phyloP scores from a whole-genome alignment of 2,797 vertebrate genomes.

The Aeoliscus strigatus region DNA sequence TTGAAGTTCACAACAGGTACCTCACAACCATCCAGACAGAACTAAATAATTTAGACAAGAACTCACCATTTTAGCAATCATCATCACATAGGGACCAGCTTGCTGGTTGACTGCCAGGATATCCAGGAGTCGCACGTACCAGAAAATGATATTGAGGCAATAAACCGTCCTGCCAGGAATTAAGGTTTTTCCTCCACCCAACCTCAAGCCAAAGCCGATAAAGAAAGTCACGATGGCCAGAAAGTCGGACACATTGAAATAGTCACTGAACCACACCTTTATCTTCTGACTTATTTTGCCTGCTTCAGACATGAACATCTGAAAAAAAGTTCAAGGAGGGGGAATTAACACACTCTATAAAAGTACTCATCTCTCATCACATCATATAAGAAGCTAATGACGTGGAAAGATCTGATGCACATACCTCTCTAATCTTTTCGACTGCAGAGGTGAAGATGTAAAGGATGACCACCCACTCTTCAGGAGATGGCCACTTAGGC shows the following conservation, averaged over 20 bases:
- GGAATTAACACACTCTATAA: neutral
- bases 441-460: constrained; percentile 96
- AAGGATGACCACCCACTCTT: constrained; percentile 97
- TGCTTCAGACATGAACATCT: constrained; percentile 99
- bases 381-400: neutral
- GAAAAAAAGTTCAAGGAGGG: constrained; percentile 11
- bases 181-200: constrained; percentile 77
- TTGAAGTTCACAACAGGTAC: no score
- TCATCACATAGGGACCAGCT: constrained; percentile 97
- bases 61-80: constrained; percentile 99
- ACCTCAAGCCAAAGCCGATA: constrained; percentile 89
- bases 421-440: constrained; percentile 95
- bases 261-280: constrained; percentile 97
- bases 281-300: constrained; percentile 97
- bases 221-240: constrained; percentile 94
- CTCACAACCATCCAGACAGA: no score
- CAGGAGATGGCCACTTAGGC: constrained; percentile 80
- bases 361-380: no score
- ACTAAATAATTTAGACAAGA: no score
- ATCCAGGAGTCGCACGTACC: constrained; percentile 97
- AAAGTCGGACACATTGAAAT: constrained; percentile 94
- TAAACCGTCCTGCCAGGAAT: constrained; percentile 88
- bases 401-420: neutral
- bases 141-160: constrained; percentile 99
- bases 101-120: constrained; percentile 97